phyloP scores from a whole-genome alignment of 2,888 invertebrate genomes.

The Dolomedes plantarius region DNA sequence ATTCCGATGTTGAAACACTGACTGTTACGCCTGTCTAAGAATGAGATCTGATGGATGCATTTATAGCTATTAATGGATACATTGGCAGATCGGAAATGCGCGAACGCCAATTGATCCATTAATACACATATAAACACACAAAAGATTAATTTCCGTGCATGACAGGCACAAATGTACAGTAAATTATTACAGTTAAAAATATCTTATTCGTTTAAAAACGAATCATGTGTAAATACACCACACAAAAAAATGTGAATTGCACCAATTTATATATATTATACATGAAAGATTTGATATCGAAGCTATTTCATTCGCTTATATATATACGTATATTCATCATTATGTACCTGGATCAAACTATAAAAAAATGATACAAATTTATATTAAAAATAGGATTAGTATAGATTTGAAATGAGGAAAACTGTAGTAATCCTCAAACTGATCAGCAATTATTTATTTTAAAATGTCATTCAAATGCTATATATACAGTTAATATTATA shows the following conservation, averaged over 20 bases:
- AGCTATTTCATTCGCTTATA: no score
- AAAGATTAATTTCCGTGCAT: no score
- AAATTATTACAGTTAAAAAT: no score
- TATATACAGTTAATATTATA: no score
- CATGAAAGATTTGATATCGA: no score
- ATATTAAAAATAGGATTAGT: neutral
- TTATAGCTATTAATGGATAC: neutral
- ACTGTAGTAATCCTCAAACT: neutral
- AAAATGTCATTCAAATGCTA: no score
- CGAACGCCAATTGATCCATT: no score
- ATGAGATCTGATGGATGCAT: constrained; percentile 40
- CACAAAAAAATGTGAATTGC: neutral
- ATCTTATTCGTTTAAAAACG: no score
- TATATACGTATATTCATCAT: neutral
- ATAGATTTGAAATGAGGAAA: neutral
- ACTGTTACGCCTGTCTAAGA: constrained; percentile 66
- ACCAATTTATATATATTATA: neutral
- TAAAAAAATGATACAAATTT: neutral
- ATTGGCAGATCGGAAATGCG: neutral
- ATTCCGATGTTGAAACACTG: constrained; percentile 67
- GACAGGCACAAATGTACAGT: no score
- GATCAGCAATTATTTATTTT: no score
- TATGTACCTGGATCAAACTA: neutral
- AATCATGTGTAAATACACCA: constrained; percentile 4
- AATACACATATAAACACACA: no score